A percentile compares a stretch with the other conserved stretches of the same genome.
phyloP scores from a whole-genome alignment of 2,797 vertebrate species.

The Avahi laniger region DNA sequence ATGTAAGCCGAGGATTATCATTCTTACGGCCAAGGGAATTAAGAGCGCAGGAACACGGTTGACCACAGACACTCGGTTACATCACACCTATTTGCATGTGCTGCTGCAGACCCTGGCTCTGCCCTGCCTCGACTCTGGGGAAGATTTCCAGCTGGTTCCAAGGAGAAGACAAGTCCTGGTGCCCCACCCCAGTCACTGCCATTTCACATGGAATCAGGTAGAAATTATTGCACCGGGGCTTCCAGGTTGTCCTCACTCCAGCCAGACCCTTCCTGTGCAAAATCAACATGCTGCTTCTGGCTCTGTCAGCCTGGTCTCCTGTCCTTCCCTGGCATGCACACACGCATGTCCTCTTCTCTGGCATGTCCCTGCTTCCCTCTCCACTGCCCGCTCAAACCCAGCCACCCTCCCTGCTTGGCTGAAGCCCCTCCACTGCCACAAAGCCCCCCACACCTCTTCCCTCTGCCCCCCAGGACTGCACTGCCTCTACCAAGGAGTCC shows the following conservation, averaged over 20 bases:
- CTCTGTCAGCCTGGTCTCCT: accelerated
- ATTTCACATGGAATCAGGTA: neutral
- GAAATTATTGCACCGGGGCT: neutral
- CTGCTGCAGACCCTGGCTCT: too few species aligned
- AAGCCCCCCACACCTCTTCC: accelerated
- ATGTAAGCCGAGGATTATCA: neutral
- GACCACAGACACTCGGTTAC: accelerated
- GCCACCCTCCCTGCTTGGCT: neutral
- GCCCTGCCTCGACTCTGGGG: neutral
- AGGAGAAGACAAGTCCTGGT: neutral
- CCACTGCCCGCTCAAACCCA: neutral
- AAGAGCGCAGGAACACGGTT: accelerated
- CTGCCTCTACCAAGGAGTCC: accelerated
- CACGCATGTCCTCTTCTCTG: too few species aligned
- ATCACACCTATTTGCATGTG: accelerated
- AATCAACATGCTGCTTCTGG: accelerated
- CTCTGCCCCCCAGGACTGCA: accelerated
- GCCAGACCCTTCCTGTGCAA: neutral
- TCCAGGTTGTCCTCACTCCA: neutral
- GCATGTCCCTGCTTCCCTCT: accelerated
- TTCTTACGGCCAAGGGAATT: neutral
- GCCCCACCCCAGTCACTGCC: neutral
- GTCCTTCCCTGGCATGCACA: accelerated
- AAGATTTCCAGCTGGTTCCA: neutral
- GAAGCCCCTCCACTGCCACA: neutral